phyloP scores from a whole-genome alignment of 2,888 invertebrate genomes.

The Acleris literana region DNA sequence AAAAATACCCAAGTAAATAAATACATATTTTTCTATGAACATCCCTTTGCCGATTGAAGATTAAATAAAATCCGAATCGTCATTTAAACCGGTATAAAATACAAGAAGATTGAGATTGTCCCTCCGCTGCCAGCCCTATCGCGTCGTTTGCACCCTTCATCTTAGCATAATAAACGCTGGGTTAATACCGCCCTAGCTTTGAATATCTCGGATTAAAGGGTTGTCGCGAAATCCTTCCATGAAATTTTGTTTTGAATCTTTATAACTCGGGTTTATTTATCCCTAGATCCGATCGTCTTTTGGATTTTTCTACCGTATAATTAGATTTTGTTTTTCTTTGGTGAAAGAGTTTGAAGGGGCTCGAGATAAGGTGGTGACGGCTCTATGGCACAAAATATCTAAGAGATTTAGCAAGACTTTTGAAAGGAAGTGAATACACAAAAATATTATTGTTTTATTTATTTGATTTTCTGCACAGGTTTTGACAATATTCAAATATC shows the following conservation, averaged over 20 bases:
- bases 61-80: too few relatives aligned
- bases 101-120: not conserved
- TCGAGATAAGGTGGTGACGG: not conserved
- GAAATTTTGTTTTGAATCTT: slow-evolving; percentile 38
- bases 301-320: slow-evolving; percentile 30
- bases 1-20: too few relatives aligned
- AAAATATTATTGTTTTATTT: too few relatives aligned
- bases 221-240: slow-evolving; percentile 40
- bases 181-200: slow-evolving; percentile 45
- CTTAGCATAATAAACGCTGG: slow-evolving; percentile 65
- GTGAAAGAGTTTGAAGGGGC: not conserved
- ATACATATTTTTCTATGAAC: too few relatives aligned
- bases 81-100: too few relatives aligned
- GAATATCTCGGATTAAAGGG: slow-evolving; percentile 52
- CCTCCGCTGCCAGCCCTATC: slow-evolving; percentile 29
- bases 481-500: too few relatives aligned
- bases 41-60: too few relatives aligned
- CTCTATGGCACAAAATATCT: too few relatives aligned
- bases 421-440: too few relatives aligned
- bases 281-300: slow-evolving; percentile 27
- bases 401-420: too few relatives aligned
- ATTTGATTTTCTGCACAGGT: too few relatives aligned
- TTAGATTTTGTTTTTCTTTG: slow-evolving; percentile 29
- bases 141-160: slow-evolving; percentile 47
- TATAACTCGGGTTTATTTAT: slow-evolving; percentile 39